These are phyloP conservation scores for Polydrusus tereticollis DNA, from an alignment of 2,888 invertebrate species.

Conservation along the genomic window DNA sequence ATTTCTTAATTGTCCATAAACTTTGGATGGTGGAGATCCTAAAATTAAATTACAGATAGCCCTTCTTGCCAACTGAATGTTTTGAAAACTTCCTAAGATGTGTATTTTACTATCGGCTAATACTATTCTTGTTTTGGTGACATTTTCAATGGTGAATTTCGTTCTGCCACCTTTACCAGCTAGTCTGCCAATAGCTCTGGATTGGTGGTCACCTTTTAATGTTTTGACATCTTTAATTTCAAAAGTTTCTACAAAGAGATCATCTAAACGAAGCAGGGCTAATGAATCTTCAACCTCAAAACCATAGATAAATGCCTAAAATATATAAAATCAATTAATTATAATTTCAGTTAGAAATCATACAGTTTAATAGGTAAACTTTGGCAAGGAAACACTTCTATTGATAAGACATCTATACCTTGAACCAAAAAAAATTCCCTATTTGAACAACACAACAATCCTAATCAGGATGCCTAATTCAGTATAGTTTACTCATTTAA, in stretches of 20 bases:
- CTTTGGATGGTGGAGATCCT: conserved; percentile 97
- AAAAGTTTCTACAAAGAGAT: conserved; percentile 96
- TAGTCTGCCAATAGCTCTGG: conserved; percentile 95
- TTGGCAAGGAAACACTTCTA: no score
- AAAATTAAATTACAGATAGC: conserved; percentile 97
- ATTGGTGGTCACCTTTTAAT: conserved; percentile 93
- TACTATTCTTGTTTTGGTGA: conserved; percentile 97
- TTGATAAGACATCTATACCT: no score
- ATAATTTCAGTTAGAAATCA: no score
- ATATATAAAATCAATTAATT: conserved; percentile 29
- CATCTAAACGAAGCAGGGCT: conserved; percentile 93
- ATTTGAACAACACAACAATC: no score
- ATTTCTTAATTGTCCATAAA: conserved; percentile 93
- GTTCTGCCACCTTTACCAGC: conserved; percentile 98
- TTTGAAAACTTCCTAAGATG: conserved; percentile 96
- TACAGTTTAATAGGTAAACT: no score
- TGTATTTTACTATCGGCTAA: conserved; percentile 97
- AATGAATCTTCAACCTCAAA: conserved; percentile 98
- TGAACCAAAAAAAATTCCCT: no score
- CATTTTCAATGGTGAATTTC: conserved; percentile 98
- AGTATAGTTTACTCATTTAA: no score
- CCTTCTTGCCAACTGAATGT: conserved; percentile 93
- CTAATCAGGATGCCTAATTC: no score
- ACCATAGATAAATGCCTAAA: conserved; percentile 89
- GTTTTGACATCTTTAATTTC: conserved; percentile 97